Percentiles rank a stretch among this genome's conserved stretches.
Evolutionary conservation across 1,140 invertebrate genomes (phyloP).

Genomic region (Meloidogyne floridensis): DNA sequence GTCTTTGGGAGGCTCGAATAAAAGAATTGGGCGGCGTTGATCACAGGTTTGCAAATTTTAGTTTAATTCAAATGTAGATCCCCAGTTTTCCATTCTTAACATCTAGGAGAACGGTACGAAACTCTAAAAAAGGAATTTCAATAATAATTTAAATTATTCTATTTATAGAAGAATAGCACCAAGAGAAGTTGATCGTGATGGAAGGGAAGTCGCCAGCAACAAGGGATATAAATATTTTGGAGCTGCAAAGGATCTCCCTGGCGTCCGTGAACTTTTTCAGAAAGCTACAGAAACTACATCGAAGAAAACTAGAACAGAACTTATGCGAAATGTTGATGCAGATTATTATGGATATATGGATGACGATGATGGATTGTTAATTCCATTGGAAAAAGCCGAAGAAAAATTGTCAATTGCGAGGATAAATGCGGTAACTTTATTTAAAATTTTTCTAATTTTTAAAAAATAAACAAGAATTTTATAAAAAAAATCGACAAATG

Average conservation of each 20-base stretch:
- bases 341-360: slow-evolving; percentile 96
- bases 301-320: slow-evolving; percentile 87
- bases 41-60: slow-evolving; percentile 70
- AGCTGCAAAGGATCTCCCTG: slow-evolving; percentile 94
- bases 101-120: too few relatives aligned
- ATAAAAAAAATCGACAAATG: too few relatives aligned
- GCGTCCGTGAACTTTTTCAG: slow-evolving; percentile 94
- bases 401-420: slow-evolving; percentile 50
- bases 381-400: slow-evolving; percentile 78
- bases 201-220: slow-evolving; percentile 92
- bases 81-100: too few relatives aligned
- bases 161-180: slow-evolving; percentile 53
- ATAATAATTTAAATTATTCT: slow-evolving; percentile 15
- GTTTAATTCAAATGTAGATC: too few relatives aligned
- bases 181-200: slow-evolving; percentile 62
- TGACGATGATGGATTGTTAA: slow-evolving; percentile 91
- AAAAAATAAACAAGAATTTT: too few relatives aligned
- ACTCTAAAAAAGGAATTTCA: too few relatives aligned
- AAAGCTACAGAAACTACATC: slow-evolving; percentile 74
- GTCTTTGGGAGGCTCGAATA: slow-evolving; percentile 97
- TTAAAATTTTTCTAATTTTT: slow-evolving; percentile 29
- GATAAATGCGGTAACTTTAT: slow-evolving; percentile 39
- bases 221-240: slow-evolving; percentile 99
- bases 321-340: slow-evolving; percentile 83
- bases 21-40: slow-evolving; percentile 91